These are phyloP conservation scores for Crotalus viridis DNA, from an alignment of 2,113 vertebrate species.

Conservation along the genomic window DNA sequence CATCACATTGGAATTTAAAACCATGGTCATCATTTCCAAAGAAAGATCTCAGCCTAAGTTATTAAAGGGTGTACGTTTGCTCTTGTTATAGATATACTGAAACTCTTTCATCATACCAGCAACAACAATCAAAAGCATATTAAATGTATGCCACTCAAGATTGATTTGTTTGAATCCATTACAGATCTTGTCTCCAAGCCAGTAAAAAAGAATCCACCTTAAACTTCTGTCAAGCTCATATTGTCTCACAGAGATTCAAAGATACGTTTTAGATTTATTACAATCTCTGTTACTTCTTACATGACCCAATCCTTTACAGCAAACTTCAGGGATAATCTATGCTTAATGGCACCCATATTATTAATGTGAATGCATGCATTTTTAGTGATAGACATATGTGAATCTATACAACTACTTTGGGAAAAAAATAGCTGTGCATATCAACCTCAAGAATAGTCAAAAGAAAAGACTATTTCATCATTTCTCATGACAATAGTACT, in stretches of 20 bases:
- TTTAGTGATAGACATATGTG: neutral
- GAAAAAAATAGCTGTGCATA: neutral
- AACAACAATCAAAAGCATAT: neutral
- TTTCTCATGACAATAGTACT: neutral
- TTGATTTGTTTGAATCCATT: slow-evolving; percentile 24
- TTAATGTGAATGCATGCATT: neutral
- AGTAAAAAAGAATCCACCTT: slow-evolving; percentile 2
- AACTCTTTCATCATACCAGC: neutral
- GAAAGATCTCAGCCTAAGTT: neutral
- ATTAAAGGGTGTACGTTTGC: neutral
- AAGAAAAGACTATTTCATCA: neutral
- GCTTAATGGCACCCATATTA: neutral
- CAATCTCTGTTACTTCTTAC: neutral
- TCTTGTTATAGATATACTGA: slow-evolving; percentile 18
- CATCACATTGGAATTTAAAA: neutral
- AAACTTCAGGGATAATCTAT: neutral
- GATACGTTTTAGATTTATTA: neutral
- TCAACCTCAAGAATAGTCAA: neutral
- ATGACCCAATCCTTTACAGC: neutral
- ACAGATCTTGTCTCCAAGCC: slow-evolving; percentile 1
- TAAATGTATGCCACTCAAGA: neutral
- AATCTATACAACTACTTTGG: neutral
- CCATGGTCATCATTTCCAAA: neutral
- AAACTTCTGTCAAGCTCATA: neutral
- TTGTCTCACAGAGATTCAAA: neutral